Base-by-base conservation (phyloP, 2,797 vertebrate genomes). In the Apodemus agrarius region DNA sequence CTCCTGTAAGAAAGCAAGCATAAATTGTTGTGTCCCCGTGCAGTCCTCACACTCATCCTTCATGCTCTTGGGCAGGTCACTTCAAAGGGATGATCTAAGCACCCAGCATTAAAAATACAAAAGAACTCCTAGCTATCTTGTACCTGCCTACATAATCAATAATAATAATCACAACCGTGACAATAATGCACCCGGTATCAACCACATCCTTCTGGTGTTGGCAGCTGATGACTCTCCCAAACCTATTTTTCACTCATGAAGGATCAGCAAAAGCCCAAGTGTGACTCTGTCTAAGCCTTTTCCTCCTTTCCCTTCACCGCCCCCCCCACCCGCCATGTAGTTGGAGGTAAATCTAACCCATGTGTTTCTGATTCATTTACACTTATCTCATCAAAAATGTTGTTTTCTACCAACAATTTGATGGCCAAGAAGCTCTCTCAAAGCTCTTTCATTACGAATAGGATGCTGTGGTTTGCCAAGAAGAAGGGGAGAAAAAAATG, bases 321-420 rank as follows among this genome's bases (percentile, higher is more conserved):
- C 86, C 96, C 97, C 96, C 86, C 95, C 90, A 43, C 43, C 43
- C 43, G 43, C 69, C n/a, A 24, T 69, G 90, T 94, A 94, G 91
- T 94, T 92, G 57, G 94, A 96, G 93, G 75, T 97, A 96, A 97
- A 97, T 96, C 92, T 95, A 95, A 97, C 91, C 97, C 97, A 97
- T 93, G 97, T 97, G 98, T 98, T 96, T 97, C 96, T 89, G 93
- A 96, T 97, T 97, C 97, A 96, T 97, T 97, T 97, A 97, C 94
- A 97, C 98, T 97, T 96, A 97, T 97, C 96, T 97, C 97, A 97
- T 95, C 97, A 96, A 96, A 96, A 96, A 94, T 85, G 80, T 96
- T 98, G 96, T 95, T 97, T 97, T 97, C 94, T 88, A 96, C 89
- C 75, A 96, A 95, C 76, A 81, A 94, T 88, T 83, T 93, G 95